A percentile compares a stretch with the other conserved stretches of the same genome.
These are phyloP conservation scores for Drosophila repleta DNA, from an alignment of 1,140 invertebrate genomes.

Conservation along the genomic window DNA sequence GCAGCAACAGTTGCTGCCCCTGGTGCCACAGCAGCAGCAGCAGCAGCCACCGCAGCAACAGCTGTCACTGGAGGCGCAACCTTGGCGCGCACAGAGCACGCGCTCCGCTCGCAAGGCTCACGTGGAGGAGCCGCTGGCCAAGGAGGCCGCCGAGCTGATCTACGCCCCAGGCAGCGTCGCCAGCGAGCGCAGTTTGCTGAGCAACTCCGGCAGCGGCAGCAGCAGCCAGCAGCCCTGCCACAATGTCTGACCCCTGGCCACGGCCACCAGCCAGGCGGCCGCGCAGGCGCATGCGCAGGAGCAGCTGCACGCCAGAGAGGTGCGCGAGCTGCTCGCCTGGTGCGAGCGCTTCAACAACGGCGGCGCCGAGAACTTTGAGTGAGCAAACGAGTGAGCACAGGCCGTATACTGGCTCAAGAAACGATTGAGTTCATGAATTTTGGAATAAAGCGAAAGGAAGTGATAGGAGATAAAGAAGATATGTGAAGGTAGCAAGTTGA, in stretches of 20 bases:
- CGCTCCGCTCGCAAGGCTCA: slow-evolving; percentile 55
- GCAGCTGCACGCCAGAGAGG: slow-evolving; percentile 73
- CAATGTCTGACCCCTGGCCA: slow-evolving; percentile 72
- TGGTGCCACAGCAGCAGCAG: slow-evolving; percentile 27
- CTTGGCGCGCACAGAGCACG: slow-evolving; percentile 65
- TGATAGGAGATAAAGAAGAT: background rate
- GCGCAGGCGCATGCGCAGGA: slow-evolving; percentile 47
- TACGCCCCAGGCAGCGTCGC: slow-evolving; percentile 82
- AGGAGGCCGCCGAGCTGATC: slow-evolving; percentile 74
- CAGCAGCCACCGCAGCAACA: slow-evolving; percentile 11
- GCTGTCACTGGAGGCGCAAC: slow-evolving; percentile 53
- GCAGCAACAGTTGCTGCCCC: slow-evolving; percentile 57
- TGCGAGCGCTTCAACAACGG: slow-evolving; percentile 81
- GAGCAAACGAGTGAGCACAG: slow-evolving; percentile 4
- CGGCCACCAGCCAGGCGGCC: slow-evolving; percentile 2
- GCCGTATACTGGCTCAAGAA: background rate
- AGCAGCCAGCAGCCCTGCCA: slow-evolving; percentile 66
- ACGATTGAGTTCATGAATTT: slow-evolving; percentile 7
- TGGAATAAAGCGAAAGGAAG: background rate
- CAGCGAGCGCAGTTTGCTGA: slow-evolving; percentile 75
- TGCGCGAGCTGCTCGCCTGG: slow-evolving; percentile 74
- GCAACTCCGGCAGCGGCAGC: slow-evolving; percentile 77
- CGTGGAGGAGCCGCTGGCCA: slow-evolving; percentile 42
- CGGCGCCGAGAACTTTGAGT: slow-evolving; percentile 74
- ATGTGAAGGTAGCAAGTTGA: background rate